Base-by-base conservation (phyloP, 2,797 vertebrate species). In the Hybognathus amarus region DNA sequence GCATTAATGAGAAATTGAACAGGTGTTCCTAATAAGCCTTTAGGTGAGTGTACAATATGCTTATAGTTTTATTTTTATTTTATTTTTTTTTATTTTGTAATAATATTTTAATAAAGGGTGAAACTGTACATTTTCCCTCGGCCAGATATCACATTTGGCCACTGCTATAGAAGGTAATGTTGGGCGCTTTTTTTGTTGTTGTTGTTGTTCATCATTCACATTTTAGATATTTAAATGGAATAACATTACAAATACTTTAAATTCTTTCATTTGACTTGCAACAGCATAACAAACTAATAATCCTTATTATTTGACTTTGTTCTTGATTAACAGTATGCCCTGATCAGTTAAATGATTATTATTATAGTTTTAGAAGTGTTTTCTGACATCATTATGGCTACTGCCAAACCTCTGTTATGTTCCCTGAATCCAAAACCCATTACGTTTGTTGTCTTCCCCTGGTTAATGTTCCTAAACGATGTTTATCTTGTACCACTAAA, bases 401-500 rank as follows among this genome's bases (percentile, higher is more conserved):
- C 20, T 61, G 54, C 38, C 68, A 63, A 76, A 38, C 4, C 36
- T 42, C 4, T 71, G 18, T 66, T 66, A 4, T 67, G 30, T 52
- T 67, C 30, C 77, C 45, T 67, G 8, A 61, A n/a, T 80, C 38
- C 68, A 61, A 67, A 63, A 75, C 38, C 54, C 17, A 84, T 70
- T 61, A 61, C 22, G 10, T 63, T 63, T 73, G 52, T 61, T 78
- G 64, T 70, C 54, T 33, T 47, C 5, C 54, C 83, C 24, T 61
- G 38, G 27, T 70, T 70, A 70, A 50, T 63, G 83, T 77, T 38
- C 76, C 76, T 59, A 50, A 40, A 54, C 54, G 5, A 79, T 75
- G 56, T 64, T 79, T 67, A 42, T 71, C 83, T 50, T 79, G 83
- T 77, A n/a, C 75, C n/a, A 47, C 30, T 77, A 38, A 77, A 77